These are phyloP conservation scores for Tipula unca DNA, from an alignment of 2,888 invertebrate species.

Conservation along the genomic window DNA sequence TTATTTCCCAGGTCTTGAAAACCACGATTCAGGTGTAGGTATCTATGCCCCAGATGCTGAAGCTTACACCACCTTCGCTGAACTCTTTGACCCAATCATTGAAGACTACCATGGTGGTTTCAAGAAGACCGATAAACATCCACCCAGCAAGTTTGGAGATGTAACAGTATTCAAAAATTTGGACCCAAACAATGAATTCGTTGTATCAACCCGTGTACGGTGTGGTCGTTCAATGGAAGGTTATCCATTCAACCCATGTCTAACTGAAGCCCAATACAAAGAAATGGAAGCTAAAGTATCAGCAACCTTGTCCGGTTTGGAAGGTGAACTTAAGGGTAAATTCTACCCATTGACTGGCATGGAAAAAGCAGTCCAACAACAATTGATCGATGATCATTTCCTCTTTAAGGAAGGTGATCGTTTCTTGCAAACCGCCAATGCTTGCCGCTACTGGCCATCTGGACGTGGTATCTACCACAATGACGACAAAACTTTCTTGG, in stretches of 20 bases:
- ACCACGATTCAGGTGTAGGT: conserved; percentile 93
- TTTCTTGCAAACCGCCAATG: conserved; percentile 79
- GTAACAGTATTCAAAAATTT: conserved; percentile 81
- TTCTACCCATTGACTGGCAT: conserved; percentile 93
- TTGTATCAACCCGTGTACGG: conserved; percentile 92
- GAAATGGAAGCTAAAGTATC: conserved; percentile 93
- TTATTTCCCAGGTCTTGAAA: conserved; percentile 53
- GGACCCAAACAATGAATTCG: conserved; percentile 83
- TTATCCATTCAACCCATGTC: conserved; percentile 96
- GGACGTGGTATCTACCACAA: conserved; percentile 98
- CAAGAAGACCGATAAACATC: conserved; percentile 90
- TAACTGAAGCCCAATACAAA: conserved; percentile 93
- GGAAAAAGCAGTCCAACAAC: conserved; percentile 92
- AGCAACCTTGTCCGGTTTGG: conserved; percentile 67
- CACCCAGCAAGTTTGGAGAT: conserved; percentile 90
- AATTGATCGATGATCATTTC: conserved; percentile 97
- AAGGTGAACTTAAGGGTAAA: conserved; percentile 86
- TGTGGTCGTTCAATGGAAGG: conserved; percentile 93
- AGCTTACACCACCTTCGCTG: conserved; percentile 83
- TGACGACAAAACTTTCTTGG: conserved; percentile 92
- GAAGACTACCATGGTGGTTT: conserved; percentile 95
- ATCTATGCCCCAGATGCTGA: conserved; percentile 98
- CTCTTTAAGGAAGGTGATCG: conserved; percentile 90
- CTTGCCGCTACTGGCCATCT: conserved; percentile 94
- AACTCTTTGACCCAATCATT: conserved; percentile 95